Evolutionary conservation across 1,140 invertebrate species (phyloP).

Genomic region (Druon quercuslanigerum): DNA sequence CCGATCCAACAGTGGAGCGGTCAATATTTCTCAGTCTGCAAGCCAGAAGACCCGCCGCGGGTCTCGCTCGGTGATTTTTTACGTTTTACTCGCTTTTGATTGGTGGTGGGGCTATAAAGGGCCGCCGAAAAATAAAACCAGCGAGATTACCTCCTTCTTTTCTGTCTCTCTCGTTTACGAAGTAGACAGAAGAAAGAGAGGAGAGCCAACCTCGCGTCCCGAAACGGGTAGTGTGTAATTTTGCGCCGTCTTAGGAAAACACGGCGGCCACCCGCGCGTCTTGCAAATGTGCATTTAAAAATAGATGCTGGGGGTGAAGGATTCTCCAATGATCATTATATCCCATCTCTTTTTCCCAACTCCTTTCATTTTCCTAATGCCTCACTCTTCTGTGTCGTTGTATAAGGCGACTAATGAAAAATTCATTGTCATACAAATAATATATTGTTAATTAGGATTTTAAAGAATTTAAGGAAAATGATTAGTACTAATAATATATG

Average conservation of each 20-base stretch:
- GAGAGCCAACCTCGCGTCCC: slow-evolving; percentile 57
- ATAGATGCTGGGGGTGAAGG: too few relatives aligned
- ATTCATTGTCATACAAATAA: too few relatives aligned
- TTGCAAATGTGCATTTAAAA: slow-evolving; percentile 60
- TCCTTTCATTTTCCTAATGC: too few relatives aligned
- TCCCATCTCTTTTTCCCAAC: too few relatives aligned
- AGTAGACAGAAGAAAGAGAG: slow-evolving; percentile 36
- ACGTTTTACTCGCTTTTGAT: slow-evolving; percentile 73
- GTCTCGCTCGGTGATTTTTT: slow-evolving; percentile 68
- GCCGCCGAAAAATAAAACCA: slow-evolving; percentile 70
- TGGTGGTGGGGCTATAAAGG: slow-evolving; percentile 68
- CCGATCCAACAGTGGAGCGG: slow-evolving; percentile 50
- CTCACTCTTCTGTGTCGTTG: too few relatives aligned
- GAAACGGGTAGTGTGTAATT: slow-evolving; percentile 75
- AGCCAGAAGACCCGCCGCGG: slow-evolving; percentile 67
- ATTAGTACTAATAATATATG: too few relatives aligned
- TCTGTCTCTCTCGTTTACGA: slow-evolving; percentile 46
- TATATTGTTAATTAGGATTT: too few relatives aligned
- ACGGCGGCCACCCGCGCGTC: slow-evolving; percentile 75
- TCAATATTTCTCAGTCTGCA: slow-evolving; percentile 67
- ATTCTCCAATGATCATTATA: too few relatives aligned
- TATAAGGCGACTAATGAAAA: too few relatives aligned
- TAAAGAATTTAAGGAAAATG: too few relatives aligned
- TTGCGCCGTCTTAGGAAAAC: slow-evolving; percentile 76
- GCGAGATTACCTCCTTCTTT: slow-evolving; percentile 61